A percentile compares a stretch with the other conserved stretches of the same genome.
These are phyloP conservation scores for Sepiola atlantica DNA, from an alignment of 2,888 invertebrate genomes.

Conservation along the genomic window DNA sequence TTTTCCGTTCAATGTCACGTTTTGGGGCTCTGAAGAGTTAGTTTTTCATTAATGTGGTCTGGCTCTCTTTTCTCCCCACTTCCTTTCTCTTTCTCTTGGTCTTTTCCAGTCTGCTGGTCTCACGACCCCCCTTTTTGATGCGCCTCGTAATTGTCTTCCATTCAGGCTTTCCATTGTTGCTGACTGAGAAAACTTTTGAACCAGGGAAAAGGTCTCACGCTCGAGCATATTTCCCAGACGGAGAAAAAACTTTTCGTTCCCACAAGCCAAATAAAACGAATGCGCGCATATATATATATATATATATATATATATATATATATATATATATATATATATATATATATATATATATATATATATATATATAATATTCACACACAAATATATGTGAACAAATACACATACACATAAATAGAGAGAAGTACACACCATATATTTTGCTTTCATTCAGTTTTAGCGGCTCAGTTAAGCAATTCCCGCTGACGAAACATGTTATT, in stretches of 20 bases:
- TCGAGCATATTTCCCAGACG: slow-evolving; percentile 2
- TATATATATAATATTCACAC: background rate
- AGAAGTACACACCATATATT: background rate
- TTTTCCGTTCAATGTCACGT: background rate
- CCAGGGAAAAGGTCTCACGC: slow-evolving; percentile 15
- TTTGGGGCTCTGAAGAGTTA: background rate
- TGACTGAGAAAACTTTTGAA: background rate
- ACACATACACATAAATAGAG: background rate
- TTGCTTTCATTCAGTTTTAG: too few relatives aligned
- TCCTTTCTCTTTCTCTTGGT: too few relatives aligned
- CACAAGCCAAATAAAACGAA: background rate
- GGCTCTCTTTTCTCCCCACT: too few relatives aligned
- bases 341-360: slow-evolving; percentile 2
- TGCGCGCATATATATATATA: background rate
- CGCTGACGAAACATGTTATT: too few relatives aligned
- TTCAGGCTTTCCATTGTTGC: background rate
- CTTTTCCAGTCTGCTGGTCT: background rate
- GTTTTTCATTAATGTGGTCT: background rate
- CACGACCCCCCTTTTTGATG: background rate
- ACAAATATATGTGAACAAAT: background rate
- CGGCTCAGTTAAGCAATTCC: too few relatives aligned
- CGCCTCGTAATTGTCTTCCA: background rate
- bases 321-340: slow-evolving; percentile 2
- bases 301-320: background rate
- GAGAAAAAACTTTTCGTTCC: background rate